Percentiles rank a stretch among this genome's conserved stretches.
Evolutionary conservation across 2,113 vertebrate species (phyloP).

Genomic region (Sylvicapra grimmia): DNA sequence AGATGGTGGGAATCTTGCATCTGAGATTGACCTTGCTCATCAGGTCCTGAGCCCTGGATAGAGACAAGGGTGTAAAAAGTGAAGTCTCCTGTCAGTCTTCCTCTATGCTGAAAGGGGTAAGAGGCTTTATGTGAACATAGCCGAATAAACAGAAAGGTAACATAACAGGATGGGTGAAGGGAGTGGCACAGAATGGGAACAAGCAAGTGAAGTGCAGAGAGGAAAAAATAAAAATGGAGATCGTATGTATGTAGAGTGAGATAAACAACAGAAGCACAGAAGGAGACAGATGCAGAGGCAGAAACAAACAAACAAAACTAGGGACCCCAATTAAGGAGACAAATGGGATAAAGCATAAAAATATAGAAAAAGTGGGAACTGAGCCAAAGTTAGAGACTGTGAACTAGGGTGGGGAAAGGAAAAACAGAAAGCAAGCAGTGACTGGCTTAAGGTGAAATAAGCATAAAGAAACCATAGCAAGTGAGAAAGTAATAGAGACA

Average conservation of each 20-base stretch:
- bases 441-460: neutral
- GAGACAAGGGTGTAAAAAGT: neutral
- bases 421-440: neutral
- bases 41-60: neutral
- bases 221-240: conserved; percentile 6
- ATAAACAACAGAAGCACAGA: conserved; percentile 45
- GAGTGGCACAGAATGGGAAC: neutral
- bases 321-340: conserved; percentile 36
- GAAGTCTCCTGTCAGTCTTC: neutral
- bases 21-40: neutral
- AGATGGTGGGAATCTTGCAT: neutral
- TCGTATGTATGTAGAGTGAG: neutral
- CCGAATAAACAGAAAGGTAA: neutral
- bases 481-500: neutral
- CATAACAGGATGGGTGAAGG: neutral
- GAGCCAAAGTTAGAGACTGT: conserved; percentile 4
- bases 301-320: conserved; percentile 53
- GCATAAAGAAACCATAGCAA: neutral
- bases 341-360: conserved; percentile 49
- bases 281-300: conserved; percentile 40
- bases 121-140: neutral
- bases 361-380: conserved; percentile 21
- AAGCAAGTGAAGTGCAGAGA: neutral
- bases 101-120: neutral
- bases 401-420: neutral